Evolutionary conservation across 2,888 invertebrate species (phyloP).

Genomic region (Plusia festucae): DNA sequence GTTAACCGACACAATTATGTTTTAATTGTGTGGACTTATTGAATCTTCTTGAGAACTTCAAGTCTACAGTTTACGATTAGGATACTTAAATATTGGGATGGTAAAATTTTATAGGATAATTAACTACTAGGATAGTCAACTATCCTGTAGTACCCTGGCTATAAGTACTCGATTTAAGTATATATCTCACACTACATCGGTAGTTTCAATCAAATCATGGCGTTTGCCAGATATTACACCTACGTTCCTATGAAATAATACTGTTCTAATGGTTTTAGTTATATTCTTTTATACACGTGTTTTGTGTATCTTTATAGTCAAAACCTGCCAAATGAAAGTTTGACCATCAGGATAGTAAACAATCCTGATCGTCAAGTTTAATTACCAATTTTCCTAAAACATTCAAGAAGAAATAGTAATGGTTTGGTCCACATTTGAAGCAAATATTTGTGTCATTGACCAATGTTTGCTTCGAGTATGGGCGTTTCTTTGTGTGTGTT

Average conservation of each 20-base stretch:
- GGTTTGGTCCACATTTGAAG: too few relatives aligned
- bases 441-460: too few relatives aligned
- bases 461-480: too few relatives aligned
- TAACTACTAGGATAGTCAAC: slow-evolving; percentile 5
- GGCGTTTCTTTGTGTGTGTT: too few relatives aligned
- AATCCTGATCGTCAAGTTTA: too few relatives aligned
- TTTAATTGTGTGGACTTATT: neutral
- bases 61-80: neutral
- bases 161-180: slow-evolving; percentile 1
- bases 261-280: slow-evolving; percentile 48
- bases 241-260: slow-evolving; percentile 58
- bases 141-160: slow-evolving; percentile 9
- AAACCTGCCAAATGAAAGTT: too few relatives aligned
- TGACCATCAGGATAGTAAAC: too few relatives aligned
- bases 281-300: slow-evolving; percentile 42
- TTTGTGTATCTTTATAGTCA: slow-evolving; percentile 47
- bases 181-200: neutral
- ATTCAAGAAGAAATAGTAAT: too few relatives aligned
- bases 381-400: too few relatives aligned
- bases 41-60: too few relatives aligned
- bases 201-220: neutral
- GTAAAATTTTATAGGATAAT: neutral
- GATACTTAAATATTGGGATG: neutral
- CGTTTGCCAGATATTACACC: slow-evolving; percentile 29
- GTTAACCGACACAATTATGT: neutral